phyloP scores from a whole-genome alignment of 1,140 invertebrate species.

The Heliconius eleuchia region DNA sequence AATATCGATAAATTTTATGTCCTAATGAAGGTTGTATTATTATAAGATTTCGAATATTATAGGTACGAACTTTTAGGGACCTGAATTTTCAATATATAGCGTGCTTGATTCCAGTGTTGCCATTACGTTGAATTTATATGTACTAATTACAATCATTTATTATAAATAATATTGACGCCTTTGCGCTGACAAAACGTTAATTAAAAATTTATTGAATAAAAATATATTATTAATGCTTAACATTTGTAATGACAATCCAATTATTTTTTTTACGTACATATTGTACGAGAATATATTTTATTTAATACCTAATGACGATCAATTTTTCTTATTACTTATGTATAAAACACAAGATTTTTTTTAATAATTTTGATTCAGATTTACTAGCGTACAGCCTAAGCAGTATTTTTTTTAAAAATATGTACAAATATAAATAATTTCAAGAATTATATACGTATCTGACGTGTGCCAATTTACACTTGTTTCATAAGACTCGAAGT shows the following conservation, averaged over 20 bases:
- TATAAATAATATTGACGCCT: neutral
- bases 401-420: neutral
- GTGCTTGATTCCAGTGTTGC: constrained; percentile 28
- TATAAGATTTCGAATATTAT: constrained; percentile 19
- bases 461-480: constrained; percentile 18
- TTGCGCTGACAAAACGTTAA: neutral
- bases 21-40: constrained; percentile 33
- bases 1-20: constrained; percentile 4
- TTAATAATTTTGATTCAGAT: neutral
- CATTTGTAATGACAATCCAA: neutral
- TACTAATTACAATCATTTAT: neutral
- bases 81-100: constrained; percentile 34
- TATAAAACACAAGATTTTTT: neutral
- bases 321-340: neutral
- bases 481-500: neutral
- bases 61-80: constrained; percentile 34
- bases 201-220: neutral
- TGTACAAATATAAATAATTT: constrained; percentile 2
- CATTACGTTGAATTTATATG: constrained; percentile 8
- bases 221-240: neutral
- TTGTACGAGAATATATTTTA: neutral
- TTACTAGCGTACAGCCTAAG: neutral
- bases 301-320: neutral
- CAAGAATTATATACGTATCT: neutral
- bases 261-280: no score